A percentile compares a stretch with the other conserved stretches of the same genome.
Conservation (phyloP, 2,797 vertebrate genomes). For the Spizella passerina region DNA sequence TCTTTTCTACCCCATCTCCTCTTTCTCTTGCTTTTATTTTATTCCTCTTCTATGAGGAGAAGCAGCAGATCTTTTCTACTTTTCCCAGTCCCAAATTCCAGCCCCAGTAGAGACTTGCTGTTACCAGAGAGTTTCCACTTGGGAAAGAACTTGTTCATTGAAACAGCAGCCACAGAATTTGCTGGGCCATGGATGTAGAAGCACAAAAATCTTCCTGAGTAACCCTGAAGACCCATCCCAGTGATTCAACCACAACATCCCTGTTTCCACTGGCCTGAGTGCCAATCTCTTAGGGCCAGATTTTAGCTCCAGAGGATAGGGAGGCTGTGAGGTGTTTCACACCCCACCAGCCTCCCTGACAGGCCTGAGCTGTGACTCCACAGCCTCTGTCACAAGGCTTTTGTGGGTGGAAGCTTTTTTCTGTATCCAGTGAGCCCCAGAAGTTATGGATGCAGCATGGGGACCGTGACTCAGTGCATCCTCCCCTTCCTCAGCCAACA, state of each 20-base stretch:
- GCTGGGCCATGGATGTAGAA: not conserved
- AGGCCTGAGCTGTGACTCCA: not conserved
- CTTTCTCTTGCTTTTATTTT: not conserved
- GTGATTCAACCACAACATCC: not conserved
- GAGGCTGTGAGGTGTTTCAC: not conserved
- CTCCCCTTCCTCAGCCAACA: constrained; percentile 33
- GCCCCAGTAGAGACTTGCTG: not conserved
- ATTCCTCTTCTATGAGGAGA: not conserved
- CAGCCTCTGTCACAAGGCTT: not conserved
- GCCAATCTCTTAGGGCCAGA: not conserved
- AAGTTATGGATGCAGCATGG: not conserved
- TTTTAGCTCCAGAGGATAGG: not conserved
- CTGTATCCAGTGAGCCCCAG: not conserved
- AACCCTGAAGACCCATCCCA: not conserved
- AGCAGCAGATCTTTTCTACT: not conserved
- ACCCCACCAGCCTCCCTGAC: not conserved
- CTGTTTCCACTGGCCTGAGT: not conserved
- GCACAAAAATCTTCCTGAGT: not conserved
- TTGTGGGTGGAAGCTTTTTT: constrained; percentile 17
- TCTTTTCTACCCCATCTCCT: not conserved
- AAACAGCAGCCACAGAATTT: not conserved
- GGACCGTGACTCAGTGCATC: constrained; percentile 5
- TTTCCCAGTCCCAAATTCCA: not conserved
- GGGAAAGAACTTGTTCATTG: not conserved
- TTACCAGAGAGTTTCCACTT: not conserved